These are phyloP conservation scores for Dendropsophus ebraccatus DNA, from an alignment of 2,113 vertebrate genomes.

Conservation along the genomic window DNA sequence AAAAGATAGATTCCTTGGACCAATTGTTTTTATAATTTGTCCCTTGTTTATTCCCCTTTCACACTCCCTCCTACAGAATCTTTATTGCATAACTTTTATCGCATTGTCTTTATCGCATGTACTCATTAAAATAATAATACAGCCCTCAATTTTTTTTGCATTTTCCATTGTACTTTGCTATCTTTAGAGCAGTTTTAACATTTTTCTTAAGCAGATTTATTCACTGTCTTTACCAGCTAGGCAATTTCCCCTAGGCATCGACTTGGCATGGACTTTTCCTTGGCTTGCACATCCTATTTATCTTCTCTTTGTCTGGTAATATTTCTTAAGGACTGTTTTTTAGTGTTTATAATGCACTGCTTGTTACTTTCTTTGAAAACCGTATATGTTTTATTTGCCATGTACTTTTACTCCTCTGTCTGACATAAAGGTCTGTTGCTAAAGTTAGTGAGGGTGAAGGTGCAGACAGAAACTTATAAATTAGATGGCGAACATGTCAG, in stretches of 20 bases:
- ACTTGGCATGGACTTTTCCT: conserved; percentile 35
- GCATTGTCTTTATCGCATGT: too few relatives aligned
- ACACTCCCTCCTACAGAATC: too few relatives aligned
- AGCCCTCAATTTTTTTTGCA: background rate
- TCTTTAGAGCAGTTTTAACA: background rate
- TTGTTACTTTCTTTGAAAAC: conserved; percentile 36
- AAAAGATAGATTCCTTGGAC: too few relatives aligned
- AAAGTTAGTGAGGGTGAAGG: conserved; percentile 17
- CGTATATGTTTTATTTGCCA: conserved; percentile 23
- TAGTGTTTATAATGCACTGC: conserved; percentile 33
- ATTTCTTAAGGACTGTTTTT: conserved; percentile 23
- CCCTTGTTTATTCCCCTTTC: too few relatives aligned
- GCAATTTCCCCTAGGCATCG: conserved; percentile 24
- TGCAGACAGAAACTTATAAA: background rate
- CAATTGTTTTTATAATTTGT: too few relatives aligned
- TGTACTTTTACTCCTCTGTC: conserved; percentile 10
- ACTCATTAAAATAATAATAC: too few relatives aligned
- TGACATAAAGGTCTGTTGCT: conserved; percentile 2
- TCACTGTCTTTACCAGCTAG: conserved; percentile 23
- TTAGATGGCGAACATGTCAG: background rate
- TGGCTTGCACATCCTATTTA: conserved; percentile 34
- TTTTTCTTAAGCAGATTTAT: conserved; percentile 37
- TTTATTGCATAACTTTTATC: too few relatives aligned
- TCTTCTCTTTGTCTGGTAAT: conserved; percentile 35
- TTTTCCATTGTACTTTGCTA: background rate